A percentile compares a stretch with the other conserved stretches of the same genome.
Conservation (phyloP, 2,797 vertebrate genomes). For the Muscicapa striata region DNA sequence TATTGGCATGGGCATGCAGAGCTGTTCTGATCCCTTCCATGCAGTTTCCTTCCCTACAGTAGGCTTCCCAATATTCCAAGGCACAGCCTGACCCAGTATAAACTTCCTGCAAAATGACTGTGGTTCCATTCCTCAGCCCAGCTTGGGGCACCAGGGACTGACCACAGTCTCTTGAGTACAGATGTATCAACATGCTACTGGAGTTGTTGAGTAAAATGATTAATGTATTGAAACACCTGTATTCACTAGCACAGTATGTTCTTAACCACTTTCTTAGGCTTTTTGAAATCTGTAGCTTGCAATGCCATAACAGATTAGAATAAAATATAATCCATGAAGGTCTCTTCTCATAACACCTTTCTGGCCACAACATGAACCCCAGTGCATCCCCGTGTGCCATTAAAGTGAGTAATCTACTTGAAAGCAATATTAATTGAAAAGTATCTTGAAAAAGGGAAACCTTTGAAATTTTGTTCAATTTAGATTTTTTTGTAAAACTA, state of each 20-base stretch:
- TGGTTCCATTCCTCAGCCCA: not conserved
- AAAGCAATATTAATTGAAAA: constrained; percentile 27
- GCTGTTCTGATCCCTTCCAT: constrained; percentile 1
- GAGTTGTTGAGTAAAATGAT: constrained; percentile 48
- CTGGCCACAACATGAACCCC: constrained; percentile 30
- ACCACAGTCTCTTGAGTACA: constrained; percentile 39
- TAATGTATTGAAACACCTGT: constrained; percentile 56
- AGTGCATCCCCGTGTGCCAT: not conserved
- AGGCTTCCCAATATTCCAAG: not conserved
- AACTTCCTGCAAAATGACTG: constrained; percentile 58
- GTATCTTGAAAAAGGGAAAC: constrained; percentile 38
- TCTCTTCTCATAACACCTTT: constrained; percentile 61
- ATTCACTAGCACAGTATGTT: constrained; percentile 38
- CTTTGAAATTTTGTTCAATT: constrained; percentile 22
- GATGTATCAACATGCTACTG: constrained; percentile 33
- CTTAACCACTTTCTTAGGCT: constrained; percentile 53
- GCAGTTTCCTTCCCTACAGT: constrained; percentile 7
- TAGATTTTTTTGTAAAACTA: not conserved
- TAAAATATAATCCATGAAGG: not conserved
- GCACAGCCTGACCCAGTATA: constrained; percentile 28
- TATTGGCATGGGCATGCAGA: not conserved
- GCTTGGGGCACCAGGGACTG: constrained; percentile 3
- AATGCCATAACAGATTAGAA: constrained; percentile 20
- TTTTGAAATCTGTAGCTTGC: constrained; percentile 47
- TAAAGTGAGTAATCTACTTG: constrained; percentile 44